Evolutionary conservation across 2,888 invertebrate species (phyloP), one percentile per base, ranked within the genome.

Genomic region (Norana najaformis): DNA sequence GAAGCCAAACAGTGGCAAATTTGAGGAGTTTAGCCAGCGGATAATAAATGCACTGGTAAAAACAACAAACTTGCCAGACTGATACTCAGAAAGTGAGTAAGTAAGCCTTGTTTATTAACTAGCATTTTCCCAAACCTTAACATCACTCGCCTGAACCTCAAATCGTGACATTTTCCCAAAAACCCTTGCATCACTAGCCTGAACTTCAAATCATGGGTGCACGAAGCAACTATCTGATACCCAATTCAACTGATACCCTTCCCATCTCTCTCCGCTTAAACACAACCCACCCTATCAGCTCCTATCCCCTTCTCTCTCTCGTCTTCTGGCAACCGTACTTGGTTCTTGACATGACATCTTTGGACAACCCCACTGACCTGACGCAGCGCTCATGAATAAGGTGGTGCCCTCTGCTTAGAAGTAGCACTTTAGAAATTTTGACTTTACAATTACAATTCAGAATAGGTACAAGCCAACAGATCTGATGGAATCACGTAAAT

Each of bases 21-120:
- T 11, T 69, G n/a, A 69, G 30, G n/a, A 11, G 8, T 69, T 69
- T n/a, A 13, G n/a, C 69, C 69, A 69, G 30, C n/a, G 11, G 30
- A 69, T 69, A 69, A n/a, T 3, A 8, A 30, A 8, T n/a, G n/a
- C n/a, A 3, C n/a, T n/a, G n/a, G 69, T n/a, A 8, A 69, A 8
- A 69, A 69, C 6, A 69, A 69, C 69, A 69, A n/a, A 69, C n/a
- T 0, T 69, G 30, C 8, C 3, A 11, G 69, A 69, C 23, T 23
- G n/a, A n/a, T n/a, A n/a, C n/a, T 47, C 4, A 30, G 2, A 2
- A 3, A n/a, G 16, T n/a, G n/a, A n/a, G 16, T 16, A 69, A 16
- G 69, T 69, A 69, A 69, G 69, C 69, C 69, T 69, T 69, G 69
- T 69, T 69, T 69, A 69, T n/a, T n/a, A 69, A 53, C 53, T 30